These are phyloP conservation scores for Panthera leo DNA, from an alignment of 2,113 vertebrate species.

Conservation along the genomic window DNA sequence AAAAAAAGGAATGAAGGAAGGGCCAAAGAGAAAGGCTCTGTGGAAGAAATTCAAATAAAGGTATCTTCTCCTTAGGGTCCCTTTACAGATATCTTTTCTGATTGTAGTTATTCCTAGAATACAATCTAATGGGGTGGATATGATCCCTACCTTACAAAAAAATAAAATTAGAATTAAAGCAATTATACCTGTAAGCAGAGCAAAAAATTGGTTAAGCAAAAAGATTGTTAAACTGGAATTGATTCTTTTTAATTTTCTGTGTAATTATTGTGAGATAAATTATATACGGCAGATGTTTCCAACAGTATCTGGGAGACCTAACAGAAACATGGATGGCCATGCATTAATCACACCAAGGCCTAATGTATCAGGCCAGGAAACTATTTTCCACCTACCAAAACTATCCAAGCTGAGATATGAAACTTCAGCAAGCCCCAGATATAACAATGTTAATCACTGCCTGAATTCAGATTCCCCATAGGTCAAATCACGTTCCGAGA, in stretches of 20 bases:
- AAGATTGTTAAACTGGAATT: background rate
- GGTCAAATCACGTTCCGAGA: background rate
- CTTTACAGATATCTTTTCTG: background rate
- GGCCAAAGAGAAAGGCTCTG: background rate
- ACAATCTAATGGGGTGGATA: background rate
- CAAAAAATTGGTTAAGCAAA: background rate
- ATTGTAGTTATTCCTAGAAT: background rate
- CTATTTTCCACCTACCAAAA: background rate
- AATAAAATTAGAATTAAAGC: background rate
- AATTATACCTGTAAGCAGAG: background rate
- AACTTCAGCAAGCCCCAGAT: background rate
- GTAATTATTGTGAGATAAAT: background rate
- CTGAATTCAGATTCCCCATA: background rate
- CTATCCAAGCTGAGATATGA: background rate
- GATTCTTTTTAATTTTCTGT: background rate
- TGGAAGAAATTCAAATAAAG: background rate
- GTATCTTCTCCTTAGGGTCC: no score
- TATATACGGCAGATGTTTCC: background rate
- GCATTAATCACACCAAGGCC: background rate
- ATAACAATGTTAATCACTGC: background rate
- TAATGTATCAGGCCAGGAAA: background rate
- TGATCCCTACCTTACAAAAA: conserved; percentile 1
- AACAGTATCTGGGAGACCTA: background rate
- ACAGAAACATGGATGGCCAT: background rate
- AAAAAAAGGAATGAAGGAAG: background rate